Base-by-base conservation (phyloP, 30 jellyfish, hydroid and myxozoan species). In the Hydractinia symbiolongicarpus region DNA sequence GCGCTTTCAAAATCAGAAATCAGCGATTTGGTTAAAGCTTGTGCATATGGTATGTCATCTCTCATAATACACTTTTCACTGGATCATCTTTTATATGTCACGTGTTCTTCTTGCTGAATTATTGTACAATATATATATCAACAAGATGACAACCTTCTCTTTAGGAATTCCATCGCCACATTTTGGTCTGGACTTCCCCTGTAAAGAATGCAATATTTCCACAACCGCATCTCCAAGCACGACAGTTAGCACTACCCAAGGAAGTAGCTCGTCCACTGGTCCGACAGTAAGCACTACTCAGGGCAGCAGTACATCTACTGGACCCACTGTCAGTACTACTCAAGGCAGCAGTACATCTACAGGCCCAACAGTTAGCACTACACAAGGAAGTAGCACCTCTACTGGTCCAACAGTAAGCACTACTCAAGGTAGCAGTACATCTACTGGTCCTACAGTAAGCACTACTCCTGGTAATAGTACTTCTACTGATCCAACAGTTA, bases 101-200 rank as follows among this genome's bases (percentile, higher is more conserved):
- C 2, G 44, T 30, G 44, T 30, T 30, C 44, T 30, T 30, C 44
- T 30, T 30, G 44, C 44, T 30, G 44, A 30, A 30, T 30, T 30
- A 30, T 30, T 30, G 44, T 30, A 30, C 44, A 30, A 30, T 30
- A 30, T 30, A 30, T 30, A 30, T 30, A 30, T 30, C 44, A 30
- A 30, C 44, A 30, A 30, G 44, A 30, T 30, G 44, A 30, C 44
- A 30, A 30, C 44, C 44, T 30, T 30, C 1, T 30, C 44, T 60
- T 77, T 77, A 93, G 98, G 96, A 67, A 78, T 93, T 50, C 99
- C 99, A 30, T 88, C 99, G 15, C 99, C 99, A 8, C 81, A 83
- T 64, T 93, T 89, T 88, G 99, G 99, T 15, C 68, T 93, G 57
- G 83, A 87, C 75, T 72, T 79, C 67, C 99, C 99, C 4, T 93